phyloP scores from a whole-genome alignment of 1,140 invertebrate genomes.

The Drosophila kepulauana region DNA sequence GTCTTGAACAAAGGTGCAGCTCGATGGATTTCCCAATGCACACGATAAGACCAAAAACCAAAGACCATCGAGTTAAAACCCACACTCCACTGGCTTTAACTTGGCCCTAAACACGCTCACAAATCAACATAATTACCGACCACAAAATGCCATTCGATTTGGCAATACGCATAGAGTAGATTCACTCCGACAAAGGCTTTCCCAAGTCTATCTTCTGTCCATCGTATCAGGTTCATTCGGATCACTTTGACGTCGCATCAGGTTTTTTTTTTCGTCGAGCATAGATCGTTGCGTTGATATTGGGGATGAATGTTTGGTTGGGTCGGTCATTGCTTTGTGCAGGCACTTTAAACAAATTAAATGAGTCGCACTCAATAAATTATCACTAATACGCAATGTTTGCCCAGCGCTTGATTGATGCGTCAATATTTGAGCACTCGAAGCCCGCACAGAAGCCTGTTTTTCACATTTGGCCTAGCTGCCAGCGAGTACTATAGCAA shows the following conservation, averaged over 20 bases:
- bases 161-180: constrained; percentile 42
- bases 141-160: constrained; percentile 60
- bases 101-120: constrained; percentile 17
- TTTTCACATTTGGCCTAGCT: not conserved
- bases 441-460: constrained; percentile 59
- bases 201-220: constrained; percentile 19
- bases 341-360: constrained; percentile 47
- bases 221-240: not conserved
- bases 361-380: constrained; percentile 79
- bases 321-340: constrained; percentile 17
- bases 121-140: constrained; percentile 30
- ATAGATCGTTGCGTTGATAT: not conserved
- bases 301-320: not conserved
- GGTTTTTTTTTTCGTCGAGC: too few relatives aligned
- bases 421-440: constrained; percentile 76
- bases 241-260: not conserved
- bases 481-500: not conserved
- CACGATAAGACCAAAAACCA: constrained; percentile 1
- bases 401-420: constrained; percentile 68
- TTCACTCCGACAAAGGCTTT: constrained; percentile 43
- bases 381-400: constrained; percentile 77
- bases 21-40: constrained; percentile 40
- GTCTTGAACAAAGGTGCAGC: constrained; percentile 50
- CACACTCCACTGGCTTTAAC: not conserved
- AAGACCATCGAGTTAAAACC: not conserved